These are phyloP conservation scores for Pagrus major DNA, from an alignment of 2,113 vertebrate genomes.

Conservation along the genomic window DNA sequence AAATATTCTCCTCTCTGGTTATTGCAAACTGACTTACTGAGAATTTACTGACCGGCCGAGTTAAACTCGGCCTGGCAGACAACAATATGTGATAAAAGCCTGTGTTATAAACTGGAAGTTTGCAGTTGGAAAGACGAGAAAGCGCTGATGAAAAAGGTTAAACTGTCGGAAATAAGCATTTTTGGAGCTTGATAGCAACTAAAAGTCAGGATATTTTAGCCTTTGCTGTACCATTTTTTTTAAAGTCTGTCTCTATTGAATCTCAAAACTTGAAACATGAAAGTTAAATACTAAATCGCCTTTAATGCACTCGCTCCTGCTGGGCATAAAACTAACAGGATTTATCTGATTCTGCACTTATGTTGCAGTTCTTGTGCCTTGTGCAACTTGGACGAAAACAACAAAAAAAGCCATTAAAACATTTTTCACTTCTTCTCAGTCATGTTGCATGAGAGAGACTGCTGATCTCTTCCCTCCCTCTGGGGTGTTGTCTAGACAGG, in stretches of 20 bases:
- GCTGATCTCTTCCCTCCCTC: slow-evolving; percentile 65
- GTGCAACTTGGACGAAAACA: slow-evolving; percentile 1
- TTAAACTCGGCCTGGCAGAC: neutral
- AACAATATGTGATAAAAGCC: neutral
- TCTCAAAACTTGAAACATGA: too few relatives aligned
- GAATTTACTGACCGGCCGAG: too few relatives aligned
- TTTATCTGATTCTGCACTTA: neutral
- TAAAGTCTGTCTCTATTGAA: neutral
- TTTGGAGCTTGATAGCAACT: neutral
- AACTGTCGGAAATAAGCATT: neutral
- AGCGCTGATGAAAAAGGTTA: neutral
- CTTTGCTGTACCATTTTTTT: neutral
- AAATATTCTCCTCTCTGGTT: neutral
- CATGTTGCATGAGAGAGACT: slow-evolving; percentile 33
- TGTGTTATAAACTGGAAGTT: neutral
- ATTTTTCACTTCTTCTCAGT: slow-evolving; percentile 32
- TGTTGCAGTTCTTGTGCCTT: neutral
- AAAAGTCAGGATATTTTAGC: neutral
- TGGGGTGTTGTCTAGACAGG: slow-evolving; percentile 71
- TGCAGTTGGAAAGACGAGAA: neutral
- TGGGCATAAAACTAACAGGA: neutral
- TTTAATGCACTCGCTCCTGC: neutral
- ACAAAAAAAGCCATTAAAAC: neutral
- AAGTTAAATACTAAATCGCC: neutral
- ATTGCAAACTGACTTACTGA: neutral